Percentiles rank a stretch among this genome's conserved stretches.
Conservation (phyloP, 2,797 vertebrate species). For the Loris lydekkerianus region DNA sequence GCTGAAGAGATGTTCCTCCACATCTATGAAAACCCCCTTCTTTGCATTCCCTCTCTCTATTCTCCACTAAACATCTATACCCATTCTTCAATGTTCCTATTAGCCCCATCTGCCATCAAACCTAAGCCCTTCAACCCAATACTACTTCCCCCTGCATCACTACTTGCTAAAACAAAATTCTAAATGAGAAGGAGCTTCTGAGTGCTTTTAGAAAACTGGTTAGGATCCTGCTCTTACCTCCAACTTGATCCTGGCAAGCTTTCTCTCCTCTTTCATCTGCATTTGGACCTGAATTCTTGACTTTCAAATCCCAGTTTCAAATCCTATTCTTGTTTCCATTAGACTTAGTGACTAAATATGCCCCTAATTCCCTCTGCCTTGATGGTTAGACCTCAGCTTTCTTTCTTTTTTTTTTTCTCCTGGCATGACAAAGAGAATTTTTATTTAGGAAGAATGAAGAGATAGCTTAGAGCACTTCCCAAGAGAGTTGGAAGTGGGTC, state of each 20-base stretch:
- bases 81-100: not conserved
- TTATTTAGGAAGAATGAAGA: no score
- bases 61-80: not conserved
- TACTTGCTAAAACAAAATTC: slow-evolving; percentile 21
- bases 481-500: no score
- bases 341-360: not conserved
- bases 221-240: not conserved
- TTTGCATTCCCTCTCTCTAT: not conserved
- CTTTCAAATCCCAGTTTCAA: slow-evolving; percentile 43
- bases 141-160: not conserved
- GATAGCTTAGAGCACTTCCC: no score
- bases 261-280: not conserved
- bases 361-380: not conserved
- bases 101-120: not conserved
- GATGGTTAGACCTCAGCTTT: not conserved
- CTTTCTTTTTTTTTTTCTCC: not conserved
- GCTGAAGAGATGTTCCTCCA: not conserved
- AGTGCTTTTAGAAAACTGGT: not conserved
- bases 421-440: no score
- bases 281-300: slow-evolving; percentile 26
- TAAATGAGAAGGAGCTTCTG: not conserved
- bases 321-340: not conserved
- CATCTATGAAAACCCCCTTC: not conserved
- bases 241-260: not conserved
- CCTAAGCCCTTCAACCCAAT: not conserved